Conservation (phyloP, 2,797 vertebrate genomes). For the Halcyon badia region DNA sequence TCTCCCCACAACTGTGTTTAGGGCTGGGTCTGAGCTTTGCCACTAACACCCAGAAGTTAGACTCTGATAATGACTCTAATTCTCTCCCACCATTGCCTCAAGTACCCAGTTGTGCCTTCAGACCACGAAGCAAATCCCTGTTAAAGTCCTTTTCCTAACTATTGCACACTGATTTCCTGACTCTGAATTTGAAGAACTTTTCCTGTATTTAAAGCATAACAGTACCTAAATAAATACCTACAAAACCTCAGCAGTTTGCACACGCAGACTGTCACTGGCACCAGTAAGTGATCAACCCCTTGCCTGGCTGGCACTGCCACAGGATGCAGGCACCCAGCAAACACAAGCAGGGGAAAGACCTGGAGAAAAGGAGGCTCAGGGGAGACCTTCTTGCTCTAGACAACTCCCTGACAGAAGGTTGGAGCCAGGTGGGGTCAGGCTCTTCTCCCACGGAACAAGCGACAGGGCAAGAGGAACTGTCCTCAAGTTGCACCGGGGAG, state of each 20-base stretch:
- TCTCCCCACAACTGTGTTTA: not conserved
- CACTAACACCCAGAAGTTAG: not conserved
- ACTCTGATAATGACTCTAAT: not conserved
- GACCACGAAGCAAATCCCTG: not conserved
- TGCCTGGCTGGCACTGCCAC: not conserved
- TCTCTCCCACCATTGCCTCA: not conserved
- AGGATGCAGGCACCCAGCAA: fast-evolving
- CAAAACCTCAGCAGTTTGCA: not conserved
- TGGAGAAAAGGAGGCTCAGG: not conserved
- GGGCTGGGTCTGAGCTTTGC: not conserved
- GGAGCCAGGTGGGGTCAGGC: not conserved
- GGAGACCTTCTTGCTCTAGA: not conserved
- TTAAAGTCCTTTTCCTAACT: not conserved
- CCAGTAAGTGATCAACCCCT: fast-evolving
- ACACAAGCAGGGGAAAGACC: not conserved
- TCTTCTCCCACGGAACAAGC: not conserved
- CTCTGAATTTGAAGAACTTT: not conserved
- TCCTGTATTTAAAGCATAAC: not conserved
- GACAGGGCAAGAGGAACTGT: not conserved
- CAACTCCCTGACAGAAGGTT: not conserved
- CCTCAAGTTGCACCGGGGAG: not conserved
- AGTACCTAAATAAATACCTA: not conserved
- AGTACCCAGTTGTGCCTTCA: fast-evolving
- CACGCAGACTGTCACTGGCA: not conserved
- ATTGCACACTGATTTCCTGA: not conserved